These are phyloP conservation scores for Metopolophium dirhodum DNA, from an alignment of 1,140 invertebrate genomes.

Conservation along the genomic window DNA sequence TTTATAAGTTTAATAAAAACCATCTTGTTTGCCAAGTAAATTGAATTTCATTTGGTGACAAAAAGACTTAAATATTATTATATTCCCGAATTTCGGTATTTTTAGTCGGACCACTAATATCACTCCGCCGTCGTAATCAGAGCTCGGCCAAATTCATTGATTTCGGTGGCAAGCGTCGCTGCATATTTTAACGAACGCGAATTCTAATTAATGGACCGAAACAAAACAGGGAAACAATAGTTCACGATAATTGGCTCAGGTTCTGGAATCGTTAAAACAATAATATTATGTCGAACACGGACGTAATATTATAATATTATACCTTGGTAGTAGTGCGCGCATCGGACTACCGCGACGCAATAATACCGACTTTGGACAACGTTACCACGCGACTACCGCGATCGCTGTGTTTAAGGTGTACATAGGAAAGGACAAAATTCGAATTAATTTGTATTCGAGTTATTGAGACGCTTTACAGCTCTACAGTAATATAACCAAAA, in stretches of 20 bases:
- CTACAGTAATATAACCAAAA: too few relatives aligned
- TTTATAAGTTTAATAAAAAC: constrained; percentile 48
- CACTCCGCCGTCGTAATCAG: background rate
- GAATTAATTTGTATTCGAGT: too few relatives aligned
- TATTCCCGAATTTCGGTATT: background rate
- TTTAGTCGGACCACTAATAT: background rate
- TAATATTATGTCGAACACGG: background rate
- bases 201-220: background rate
- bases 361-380: background rate
- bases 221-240: background rate
- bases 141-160: background rate
- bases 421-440: too few relatives aligned
- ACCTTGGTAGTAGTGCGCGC: background rate
- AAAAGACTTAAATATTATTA: background rate
- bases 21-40: constrained; percentile 38
- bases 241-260: constrained; percentile 11
- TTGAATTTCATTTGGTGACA: constrained; percentile 31
- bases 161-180: background rate
- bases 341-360: background rate
- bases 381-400: background rate
- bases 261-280: background rate
- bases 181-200: background rate
- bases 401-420: background rate
- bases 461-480: too few relatives aligned
- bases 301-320: background rate